These are phyloP conservation scores for Podiceps cristatus DNA, from an alignment of 2,113 vertebrate species.

Conservation along the genomic window DNA sequence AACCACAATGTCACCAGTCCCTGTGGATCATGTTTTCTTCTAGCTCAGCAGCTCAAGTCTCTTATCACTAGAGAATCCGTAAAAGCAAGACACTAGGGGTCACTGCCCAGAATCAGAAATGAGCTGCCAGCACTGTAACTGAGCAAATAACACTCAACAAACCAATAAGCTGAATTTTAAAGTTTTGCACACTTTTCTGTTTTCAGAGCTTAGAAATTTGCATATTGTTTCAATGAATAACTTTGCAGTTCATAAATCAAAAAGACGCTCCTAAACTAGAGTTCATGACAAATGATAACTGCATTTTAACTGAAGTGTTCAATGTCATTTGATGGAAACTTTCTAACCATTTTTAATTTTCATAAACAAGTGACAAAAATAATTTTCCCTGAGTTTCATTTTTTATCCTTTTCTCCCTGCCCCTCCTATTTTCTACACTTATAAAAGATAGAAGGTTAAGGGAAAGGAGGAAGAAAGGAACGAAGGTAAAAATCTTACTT, in stretches of 20 bases:
- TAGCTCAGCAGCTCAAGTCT: not conserved
- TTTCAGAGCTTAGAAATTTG: not conserved
- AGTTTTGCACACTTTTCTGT: not conserved
- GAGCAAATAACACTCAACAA: not conserved
- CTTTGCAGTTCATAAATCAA: slow-evolving; percentile 3
- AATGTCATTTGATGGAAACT: not conserved
- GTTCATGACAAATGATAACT: not conserved
- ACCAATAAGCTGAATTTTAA: not conserved
- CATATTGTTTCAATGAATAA: not conserved
- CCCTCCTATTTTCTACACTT: not conserved
- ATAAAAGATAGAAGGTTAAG: not conserved
- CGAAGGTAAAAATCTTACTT: not conserved
- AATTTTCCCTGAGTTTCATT: not conserved
- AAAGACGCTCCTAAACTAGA: not conserved
- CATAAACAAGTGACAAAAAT: not conserved
- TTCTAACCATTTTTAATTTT: not conserved
- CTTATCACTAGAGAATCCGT: not conserved
- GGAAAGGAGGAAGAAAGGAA: not conserved
- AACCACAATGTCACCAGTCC: not conserved
- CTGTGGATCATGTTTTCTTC: not conserved
- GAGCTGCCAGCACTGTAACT: not conserved
- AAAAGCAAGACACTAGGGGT: not conserved
- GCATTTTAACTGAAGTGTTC: not conserved
- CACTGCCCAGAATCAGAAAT: not conserved
- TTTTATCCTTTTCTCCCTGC: not conserved